A percentile compares a stretch with the other conserved stretches of the same genome.
These are phyloP conservation scores for Colletes gigas DNA, from an alignment of 1,140 invertebrate species.

Conservation along the genomic window DNA sequence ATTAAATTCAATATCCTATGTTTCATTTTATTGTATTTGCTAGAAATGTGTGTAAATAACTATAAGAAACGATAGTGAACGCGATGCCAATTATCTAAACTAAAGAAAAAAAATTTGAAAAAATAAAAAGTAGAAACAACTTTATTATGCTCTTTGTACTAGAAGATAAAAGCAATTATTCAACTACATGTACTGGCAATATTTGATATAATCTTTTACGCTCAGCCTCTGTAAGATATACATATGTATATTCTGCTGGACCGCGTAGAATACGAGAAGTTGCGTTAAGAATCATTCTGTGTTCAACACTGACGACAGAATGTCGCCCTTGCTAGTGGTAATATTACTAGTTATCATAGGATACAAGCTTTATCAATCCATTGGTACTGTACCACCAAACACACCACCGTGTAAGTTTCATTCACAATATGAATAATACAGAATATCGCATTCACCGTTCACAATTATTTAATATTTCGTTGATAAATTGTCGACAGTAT, in stretches of 20 bases:
- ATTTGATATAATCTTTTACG: background rate
- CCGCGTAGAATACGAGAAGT: too few relatives aligned
- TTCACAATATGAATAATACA: background rate
- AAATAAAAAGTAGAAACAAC: background rate
- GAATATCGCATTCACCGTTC: background rate
- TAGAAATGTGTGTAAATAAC: background rate
- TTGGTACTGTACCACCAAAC: conserved; percentile 48
- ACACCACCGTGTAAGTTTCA: conserved; percentile 63
- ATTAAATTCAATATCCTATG: too few relatives aligned
- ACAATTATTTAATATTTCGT: background rate
- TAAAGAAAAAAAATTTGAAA: too few relatives aligned
- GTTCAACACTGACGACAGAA: background rate
- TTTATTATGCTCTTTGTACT: background rate
- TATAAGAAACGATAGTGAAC: background rate
- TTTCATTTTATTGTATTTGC: background rate
- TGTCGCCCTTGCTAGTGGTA: conserved; percentile 46
- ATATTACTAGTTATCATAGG: conserved; percentile 27
- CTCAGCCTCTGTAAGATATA: background rate
- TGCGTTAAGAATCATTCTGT: background rate
- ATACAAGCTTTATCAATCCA: conserved; percentile 55
- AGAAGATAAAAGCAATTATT: background rate
- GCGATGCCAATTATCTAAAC: background rate
- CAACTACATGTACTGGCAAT: too few relatives aligned
- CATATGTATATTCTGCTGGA: too few relatives aligned
- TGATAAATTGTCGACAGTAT: background rate